phyloP scores from a whole-genome alignment of 2,888 invertebrate genomes.

The Brachyopa scutellaris region DNA sequence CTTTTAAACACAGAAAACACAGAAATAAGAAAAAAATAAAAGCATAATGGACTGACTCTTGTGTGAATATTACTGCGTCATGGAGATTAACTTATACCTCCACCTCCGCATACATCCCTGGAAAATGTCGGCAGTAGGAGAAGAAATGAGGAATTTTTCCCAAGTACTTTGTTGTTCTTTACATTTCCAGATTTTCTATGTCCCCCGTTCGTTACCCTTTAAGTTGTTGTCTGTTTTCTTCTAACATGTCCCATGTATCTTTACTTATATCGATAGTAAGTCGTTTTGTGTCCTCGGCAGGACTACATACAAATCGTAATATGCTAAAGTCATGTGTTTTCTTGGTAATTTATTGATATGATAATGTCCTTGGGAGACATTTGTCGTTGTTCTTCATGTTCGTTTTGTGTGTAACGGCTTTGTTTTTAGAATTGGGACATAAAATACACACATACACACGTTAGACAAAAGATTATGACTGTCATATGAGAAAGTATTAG shows the following conservation, averaged over 20 bases:
- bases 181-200: slow-evolving; percentile 17
- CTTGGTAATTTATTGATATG: slow-evolving; percentile 64
- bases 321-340: slow-evolving; percentile 46
- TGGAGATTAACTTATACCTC: not conserved
- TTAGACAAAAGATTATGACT: slow-evolving; percentile 24
- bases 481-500: slow-evolving; percentile 17
- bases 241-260: not conserved
- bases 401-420: not conserved
- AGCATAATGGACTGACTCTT: slow-evolving; percentile 52
- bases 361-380: slow-evolving; percentile 55
- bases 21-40: slow-evolving; percentile 40
- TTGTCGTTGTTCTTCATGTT: slow-evolving; percentile 9
- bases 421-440: slow-evolving; percentile 17
- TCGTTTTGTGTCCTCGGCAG: slow-evolving; percentile 21
- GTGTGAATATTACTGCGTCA: slow-evolving; percentile 15
- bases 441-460: slow-evolving; percentile 2
- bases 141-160: slow-evolving; percentile 51
- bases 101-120: no score
- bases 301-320: slow-evolving; percentile 45
- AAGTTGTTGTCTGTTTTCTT: slow-evolving; percentile 1
- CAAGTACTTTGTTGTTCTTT: slow-evolving; percentile 32
- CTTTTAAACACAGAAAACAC: not conserved
- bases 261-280: slow-evolving; percentile 21
- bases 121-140: no score
- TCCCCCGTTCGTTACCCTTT: slow-evolving; percentile 9